Evolutionary conservation across 2,797 vertebrate species (phyloP).

Genomic region (Meda fulgida): DNA sequence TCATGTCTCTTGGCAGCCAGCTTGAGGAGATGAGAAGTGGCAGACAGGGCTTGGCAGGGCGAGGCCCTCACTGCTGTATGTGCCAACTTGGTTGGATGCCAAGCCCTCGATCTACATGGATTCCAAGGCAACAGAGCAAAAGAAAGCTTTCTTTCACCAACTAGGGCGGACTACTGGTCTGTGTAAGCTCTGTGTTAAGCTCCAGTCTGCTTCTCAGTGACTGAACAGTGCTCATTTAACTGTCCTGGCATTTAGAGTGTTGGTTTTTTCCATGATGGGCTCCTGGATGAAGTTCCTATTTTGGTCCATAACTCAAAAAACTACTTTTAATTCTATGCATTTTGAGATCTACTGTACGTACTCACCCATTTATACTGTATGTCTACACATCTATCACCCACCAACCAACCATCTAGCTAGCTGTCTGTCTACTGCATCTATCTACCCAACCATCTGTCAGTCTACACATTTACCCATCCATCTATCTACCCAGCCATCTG

Average conservation of each 20-base stretch:
- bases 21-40: conserved; percentile 70
- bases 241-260: not conserved
- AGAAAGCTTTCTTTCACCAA: conserved; percentile 71
- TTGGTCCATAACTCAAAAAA: not conserved
- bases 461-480: too few species aligned
- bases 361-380: not conserved
- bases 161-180: conserved; percentile 50
- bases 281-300: not conserved
- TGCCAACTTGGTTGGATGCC: conserved; percentile 65
- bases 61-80: conserved; percentile 62
- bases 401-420: not conserved
- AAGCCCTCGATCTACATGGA: conserved; percentile 67
- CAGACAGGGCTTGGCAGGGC: conserved; percentile 69
- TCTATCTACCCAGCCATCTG: not conserved
- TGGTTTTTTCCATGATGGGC: conserved; percentile 26
- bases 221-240: conserved; percentile 43
- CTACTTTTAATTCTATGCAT: not conserved
- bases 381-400: not conserved
- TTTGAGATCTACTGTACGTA: not conserved
- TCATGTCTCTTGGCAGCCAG: conserved; percentile 61
- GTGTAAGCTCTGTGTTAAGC: conserved; percentile 60
- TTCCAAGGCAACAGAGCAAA: conserved; percentile 63
- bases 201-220: conserved; percentile 59
- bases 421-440: too few species aligned
- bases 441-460: not conserved